Evolutionary conservation across 1,140 invertebrate genomes (phyloP).

Genomic region (Xylocopa sonorina): DNA sequence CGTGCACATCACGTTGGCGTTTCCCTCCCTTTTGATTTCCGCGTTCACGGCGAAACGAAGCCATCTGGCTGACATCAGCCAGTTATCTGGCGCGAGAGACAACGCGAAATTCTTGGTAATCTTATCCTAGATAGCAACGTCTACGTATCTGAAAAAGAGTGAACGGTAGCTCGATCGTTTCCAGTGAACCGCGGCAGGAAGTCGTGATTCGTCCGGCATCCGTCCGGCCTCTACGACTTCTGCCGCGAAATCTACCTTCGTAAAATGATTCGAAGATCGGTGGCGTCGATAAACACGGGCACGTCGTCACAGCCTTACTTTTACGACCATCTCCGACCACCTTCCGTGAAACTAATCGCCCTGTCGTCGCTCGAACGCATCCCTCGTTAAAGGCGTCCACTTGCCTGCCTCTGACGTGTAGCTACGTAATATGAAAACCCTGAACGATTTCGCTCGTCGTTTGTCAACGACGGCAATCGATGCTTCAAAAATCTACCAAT

Average conservation of each 20-base stretch:
- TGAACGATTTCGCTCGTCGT: neutral
- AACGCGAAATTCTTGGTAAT: constrained; percentile 52
- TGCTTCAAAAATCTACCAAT: no score
- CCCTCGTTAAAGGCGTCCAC: constrained; percentile 31
- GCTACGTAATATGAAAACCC: neutral
- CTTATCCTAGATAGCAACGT: constrained; percentile 35
- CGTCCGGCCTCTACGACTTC: constrained; percentile 50
- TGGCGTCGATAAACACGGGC: constrained; percentile 8
- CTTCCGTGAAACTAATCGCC: constrained; percentile 64
- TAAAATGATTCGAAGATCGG: constrained; percentile 23
- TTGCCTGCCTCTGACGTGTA: neutral
- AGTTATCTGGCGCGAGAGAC: constrained; percentile 44
- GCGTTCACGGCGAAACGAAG: constrained; percentile 22
- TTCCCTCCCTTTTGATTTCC: constrained; percentile 25
- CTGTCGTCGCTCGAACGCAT: constrained; percentile 42
- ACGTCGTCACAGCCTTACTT: constrained; percentile 28
- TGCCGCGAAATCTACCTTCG: constrained; percentile 42
- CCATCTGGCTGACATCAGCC: constrained; percentile 20
- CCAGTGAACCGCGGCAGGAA: constrained; percentile 34
- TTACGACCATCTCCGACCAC: constrained; percentile 44
- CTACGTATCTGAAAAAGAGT: constrained; percentile 32
- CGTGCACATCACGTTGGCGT: constrained; percentile 5
- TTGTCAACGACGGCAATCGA: neutral
- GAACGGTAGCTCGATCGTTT: constrained; percentile 39
- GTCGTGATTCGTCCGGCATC: constrained; percentile 44